These are phyloP conservation scores for Drosophila barbarae DNA, from an alignment of 2,888 invertebrate genomes.

Conservation along the genomic window DNA sequence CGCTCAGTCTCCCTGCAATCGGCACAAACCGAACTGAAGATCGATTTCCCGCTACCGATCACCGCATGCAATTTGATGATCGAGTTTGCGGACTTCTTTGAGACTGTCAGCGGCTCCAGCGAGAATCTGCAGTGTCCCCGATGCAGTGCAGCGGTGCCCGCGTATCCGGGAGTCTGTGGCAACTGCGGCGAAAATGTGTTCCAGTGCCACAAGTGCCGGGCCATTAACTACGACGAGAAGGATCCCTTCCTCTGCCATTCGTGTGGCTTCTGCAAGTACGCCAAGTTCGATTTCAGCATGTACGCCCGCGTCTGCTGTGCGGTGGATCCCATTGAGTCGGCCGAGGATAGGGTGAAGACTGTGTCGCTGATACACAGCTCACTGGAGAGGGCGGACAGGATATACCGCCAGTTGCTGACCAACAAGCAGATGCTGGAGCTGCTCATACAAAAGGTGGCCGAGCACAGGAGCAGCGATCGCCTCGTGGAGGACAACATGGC, in stretches of 20 bases:
- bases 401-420: conserved; percentile 93
- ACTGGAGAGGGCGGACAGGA: conserved; percentile 95
- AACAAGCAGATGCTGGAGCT: conserved; percentile 94
- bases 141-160: conserved; percentile 97
- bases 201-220: conserved; percentile 99
- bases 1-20: conserved; percentile 93
- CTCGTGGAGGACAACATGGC: conserved; percentile 81
- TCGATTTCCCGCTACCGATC: conserved; percentile 97
- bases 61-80: conserved; percentile 99
- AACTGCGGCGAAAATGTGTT: conserved; percentile 95
- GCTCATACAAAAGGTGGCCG: conserved; percentile 91
- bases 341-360: conserved; percentile 97
- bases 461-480: conserved; percentile 87
- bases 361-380: conserved; percentile 93
- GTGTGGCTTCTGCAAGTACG: conserved; percentile 99
- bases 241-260: conserved; percentile 99
- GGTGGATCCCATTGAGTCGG: conserved; percentile 97
- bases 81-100: conserved; percentile 98
- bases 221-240: conserved; percentile 99
- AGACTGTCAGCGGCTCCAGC: conserved; percentile 92
- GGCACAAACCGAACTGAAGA: conserved; percentile 96
- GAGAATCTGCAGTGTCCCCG: conserved; percentile 97
- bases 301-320: conserved; percentile 96
- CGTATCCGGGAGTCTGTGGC: conserved; percentile 97
- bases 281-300: conserved; percentile 97